Percentiles rank a stretch among this genome's conserved stretches.
Evolutionary conservation across 2,113 vertebrate species (phyloP).

Genomic region (Buteo buteo): DNA sequence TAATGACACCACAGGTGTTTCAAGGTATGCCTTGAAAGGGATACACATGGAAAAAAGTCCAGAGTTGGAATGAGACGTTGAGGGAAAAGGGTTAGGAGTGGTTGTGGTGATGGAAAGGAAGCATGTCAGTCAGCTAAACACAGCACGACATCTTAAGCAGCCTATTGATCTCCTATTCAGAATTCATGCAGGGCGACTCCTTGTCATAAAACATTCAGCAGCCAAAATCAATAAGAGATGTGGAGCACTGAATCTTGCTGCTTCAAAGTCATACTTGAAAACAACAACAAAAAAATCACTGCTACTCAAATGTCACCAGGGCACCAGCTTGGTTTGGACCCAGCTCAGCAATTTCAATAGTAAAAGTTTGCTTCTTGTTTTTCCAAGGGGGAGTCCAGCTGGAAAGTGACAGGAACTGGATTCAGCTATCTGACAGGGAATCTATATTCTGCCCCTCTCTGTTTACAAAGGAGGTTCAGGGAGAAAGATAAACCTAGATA

Average conservation of each 20-base stretch:
- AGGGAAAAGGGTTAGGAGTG: neutral
- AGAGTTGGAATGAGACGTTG: neutral
- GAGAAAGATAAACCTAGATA: constrained; percentile 32
- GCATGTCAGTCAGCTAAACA: neutral
- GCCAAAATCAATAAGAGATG: constrained; percentile 69
- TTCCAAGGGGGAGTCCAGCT: neutral
- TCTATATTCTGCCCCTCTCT: constrained; percentile 37
- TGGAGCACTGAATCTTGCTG: constrained; percentile 42
- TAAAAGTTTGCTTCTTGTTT: constrained; percentile 29
- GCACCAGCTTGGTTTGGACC: neutral
- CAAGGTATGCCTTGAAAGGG: neutral
- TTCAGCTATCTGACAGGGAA: constrained; percentile 9
- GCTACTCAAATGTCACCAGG: constrained; percentile 39
- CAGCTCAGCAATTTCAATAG: constrained; percentile 11
- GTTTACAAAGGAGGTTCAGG: constrained; percentile 15
- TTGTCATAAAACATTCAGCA: constrained; percentile 74
- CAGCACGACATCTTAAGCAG: constrained; percentile 50
- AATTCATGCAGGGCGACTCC: constrained; percentile 55
- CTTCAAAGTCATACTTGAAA: constrained; percentile 60
- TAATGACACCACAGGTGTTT: neutral
- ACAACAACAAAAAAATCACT: constrained; percentile 24
- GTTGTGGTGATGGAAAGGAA: neutral
- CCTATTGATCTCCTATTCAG: constrained; percentile 65
- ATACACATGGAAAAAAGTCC: neutral
- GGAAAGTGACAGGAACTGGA: constrained; percentile 5